Base-by-base conservation (phyloP, 2,113 vertebrate species). In the Atrichornis clamosus region DNA sequence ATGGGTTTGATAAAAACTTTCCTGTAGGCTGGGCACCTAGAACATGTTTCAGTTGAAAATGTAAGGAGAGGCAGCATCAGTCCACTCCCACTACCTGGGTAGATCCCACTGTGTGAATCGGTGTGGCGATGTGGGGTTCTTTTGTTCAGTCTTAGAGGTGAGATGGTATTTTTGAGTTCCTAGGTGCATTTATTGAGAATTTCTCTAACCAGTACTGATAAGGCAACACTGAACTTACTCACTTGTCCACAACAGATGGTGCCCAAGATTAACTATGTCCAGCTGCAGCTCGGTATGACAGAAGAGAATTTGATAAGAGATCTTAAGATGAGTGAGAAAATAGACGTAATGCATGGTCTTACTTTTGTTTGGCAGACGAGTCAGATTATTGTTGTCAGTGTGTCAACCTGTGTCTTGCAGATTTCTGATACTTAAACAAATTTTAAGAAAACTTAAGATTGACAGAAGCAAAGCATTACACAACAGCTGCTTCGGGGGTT, bases 1-100 rank as follows among this genome's bases (percentile, higher is more conserved):
- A 89, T 41, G 72, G 73, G 76, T 52, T 84, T 95, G 95, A 87
- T 93, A 96, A 93, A 90, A 94, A 28, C 64, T 70, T 90, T 35
- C 59, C 63, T 88, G 69, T 84, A 92, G 93, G 80, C 76, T 6
- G 3, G 58, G 85, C 74, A 87, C 30, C 60, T 35, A 13, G 41
- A 53, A 33, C 1, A 1, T 19, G 50, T 75, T 82, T 59, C 69
- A 32, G 1, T 11, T 39, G 37, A 28, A 69, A 74, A 50, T 13
- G 32, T 9, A n/a, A 30, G 1, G 37, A 41, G 24, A 37, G 65
- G 67, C 19, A 73, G 44, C 1, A 2, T 10, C 15, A 27, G 63
- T 69, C 72, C 19, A 7, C 44, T 80, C 58, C 63, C 22, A 60
- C 42, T 33, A 4, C 35, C 13, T 4, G 69, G 15, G 32, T 4